Evolutionary conservation across 2,888 invertebrate species (phyloP), one percentile per base, ranked within the genome.

Genomic region (Drosophila putrida): DNA sequence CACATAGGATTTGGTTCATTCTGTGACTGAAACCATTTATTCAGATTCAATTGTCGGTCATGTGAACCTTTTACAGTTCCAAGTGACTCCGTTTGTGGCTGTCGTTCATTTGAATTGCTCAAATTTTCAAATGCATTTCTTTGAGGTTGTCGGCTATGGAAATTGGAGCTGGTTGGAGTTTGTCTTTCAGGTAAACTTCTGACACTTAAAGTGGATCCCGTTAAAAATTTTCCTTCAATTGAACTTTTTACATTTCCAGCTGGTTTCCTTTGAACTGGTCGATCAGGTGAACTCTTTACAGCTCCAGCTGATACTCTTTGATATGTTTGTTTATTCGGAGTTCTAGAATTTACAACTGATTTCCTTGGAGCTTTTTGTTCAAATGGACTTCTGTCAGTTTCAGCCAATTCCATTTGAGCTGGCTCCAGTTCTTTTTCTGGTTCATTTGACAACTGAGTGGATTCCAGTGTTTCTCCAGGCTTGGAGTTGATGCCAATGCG

Each of bases 11-110:
- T 59, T 3, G 58, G 15, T 0, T 69, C 57, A 3, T 71, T 66
- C 1, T 67, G 54, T 0, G 51, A 50, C 36, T 61, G 31, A 4
- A 82, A 27, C 4, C 74, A 35, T 10, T 78, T 61, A 6, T 50
- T 82, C 9, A 82, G 59, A 33, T 85, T 85, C 4, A 82, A 11
- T 11, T 60, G 67, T 0, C 47, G 36, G 4, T 53, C 49, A 1
- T 20, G 27, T n/a, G 46, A 41, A 11, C 50, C 8, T 13, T 27
- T 46, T 20, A 5, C 13, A 13, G 28, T 8, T 28, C 8, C 28
- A 28, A 28, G 1, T 28, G 49, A 35, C 35, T 44, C 43, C 27
- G 6, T 9, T 35, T 49, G 28, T 0, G 44, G 41, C 0, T 6
- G 11, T 8, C 10, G 46, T 8, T 27, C 25, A 20, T 10, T 8